phyloP scores from a whole-genome alignment of 2,888 invertebrate species.

The Ceraclea dissimilis region DNA sequence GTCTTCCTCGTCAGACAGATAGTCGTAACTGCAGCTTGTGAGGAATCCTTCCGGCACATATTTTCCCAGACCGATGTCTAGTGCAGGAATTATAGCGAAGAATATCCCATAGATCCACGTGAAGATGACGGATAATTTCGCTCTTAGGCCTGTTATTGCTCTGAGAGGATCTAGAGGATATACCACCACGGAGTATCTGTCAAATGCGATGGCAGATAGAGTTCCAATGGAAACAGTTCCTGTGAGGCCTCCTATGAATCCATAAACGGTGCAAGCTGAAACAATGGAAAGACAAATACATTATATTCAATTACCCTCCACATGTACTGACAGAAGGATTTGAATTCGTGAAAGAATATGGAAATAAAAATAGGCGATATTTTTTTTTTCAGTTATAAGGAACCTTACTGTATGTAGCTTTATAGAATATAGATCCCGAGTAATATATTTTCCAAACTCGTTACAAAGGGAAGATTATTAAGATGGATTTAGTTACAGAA shows the following conservation, averaged over 20 bases:
- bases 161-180: conserved; percentile 64
- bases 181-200: conserved; percentile 76
- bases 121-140: conserved; percentile 52
- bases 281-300: conserved; percentile 23
- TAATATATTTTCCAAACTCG: too few relatives aligned
- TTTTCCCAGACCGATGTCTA: conserved; percentile 60
- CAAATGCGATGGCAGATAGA: conserved; percentile 70
- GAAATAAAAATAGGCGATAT: too few relatives aligned
- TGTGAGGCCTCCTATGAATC: conserved; percentile 71
- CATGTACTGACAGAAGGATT: not conserved
- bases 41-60: conserved; percentile 81
- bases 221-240: conserved; percentile 77
- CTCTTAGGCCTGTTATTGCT: conserved; percentile 53
- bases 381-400: too few relatives aligned
- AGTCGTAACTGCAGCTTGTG: conserved; percentile 81
- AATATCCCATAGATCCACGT: conserved; percentile 68
- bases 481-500: too few relatives aligned
- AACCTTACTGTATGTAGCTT: too few relatives aligned
- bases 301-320: not conserved
- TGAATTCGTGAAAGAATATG: too few relatives aligned
- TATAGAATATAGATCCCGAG: too few relatives aligned
- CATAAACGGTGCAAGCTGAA: conserved; percentile 71
- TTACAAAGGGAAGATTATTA: too few relatives aligned
- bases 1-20: conserved; percentile 56
- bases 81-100: conserved; percentile 63